phyloP scores from a whole-genome alignment of 1,140 invertebrate species.

The Vollenhovia emeryi region DNA sequence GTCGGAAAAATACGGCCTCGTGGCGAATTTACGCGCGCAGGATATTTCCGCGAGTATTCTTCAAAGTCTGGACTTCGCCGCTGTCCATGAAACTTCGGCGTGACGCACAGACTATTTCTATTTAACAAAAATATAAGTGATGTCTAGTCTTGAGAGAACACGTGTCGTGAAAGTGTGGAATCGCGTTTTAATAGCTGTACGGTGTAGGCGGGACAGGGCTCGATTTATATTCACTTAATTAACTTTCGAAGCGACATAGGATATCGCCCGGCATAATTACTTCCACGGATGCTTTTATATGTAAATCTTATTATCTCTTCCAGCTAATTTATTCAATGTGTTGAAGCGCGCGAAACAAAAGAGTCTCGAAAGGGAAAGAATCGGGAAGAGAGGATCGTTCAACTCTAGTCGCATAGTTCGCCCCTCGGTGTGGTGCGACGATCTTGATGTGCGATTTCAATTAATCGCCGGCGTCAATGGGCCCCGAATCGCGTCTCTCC shows the following conservation, averaged over 20 bases:
- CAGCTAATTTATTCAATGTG: background rate
- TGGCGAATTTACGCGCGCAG: background rate
- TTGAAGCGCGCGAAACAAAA: background rate
- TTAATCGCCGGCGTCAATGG: conserved; percentile 22
- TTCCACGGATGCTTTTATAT: background rate
- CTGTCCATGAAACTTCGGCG: background rate
- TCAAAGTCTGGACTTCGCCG: background rate
- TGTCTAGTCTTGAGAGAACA: background rate
- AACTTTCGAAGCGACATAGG: background rate
- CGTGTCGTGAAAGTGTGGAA: background rate
- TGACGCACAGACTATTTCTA: background rate
- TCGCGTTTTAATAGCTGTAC: background rate
- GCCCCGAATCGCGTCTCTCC: background rate
- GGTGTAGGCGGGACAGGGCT: background rate
- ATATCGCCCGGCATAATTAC: background rate
- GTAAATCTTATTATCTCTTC: background rate
- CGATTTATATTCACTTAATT: background rate
- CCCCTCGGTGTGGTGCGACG: background rate
- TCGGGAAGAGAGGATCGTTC: background rate
- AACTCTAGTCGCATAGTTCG: background rate
- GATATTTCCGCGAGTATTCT: background rate
- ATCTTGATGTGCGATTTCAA: background rate
- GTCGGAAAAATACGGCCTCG: background rate
- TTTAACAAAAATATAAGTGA: background rate
- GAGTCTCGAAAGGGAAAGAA: background rate